A percentile compares a stretch with the other conserved stretches of the same genome.
Conservation (phyloP, 2,797 vertebrate genomes). For the Diplodus sargus region DNA sequence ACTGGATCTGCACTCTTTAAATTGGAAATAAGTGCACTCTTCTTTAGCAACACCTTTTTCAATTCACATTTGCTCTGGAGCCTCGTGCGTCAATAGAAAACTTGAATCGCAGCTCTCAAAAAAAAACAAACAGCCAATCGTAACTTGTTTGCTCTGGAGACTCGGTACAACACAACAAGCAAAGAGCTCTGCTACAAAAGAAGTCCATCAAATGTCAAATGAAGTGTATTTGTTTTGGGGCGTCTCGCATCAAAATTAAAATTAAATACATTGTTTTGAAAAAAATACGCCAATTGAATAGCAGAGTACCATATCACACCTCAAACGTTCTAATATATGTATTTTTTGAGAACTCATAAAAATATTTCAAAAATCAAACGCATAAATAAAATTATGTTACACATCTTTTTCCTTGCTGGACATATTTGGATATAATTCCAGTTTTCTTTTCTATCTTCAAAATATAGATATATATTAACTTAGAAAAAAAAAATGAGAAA, state of each 20-base stretch:
- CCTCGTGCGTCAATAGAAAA: conserved; percentile 62
- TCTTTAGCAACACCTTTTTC: conserved; percentile 84
- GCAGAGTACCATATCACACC: conserved; percentile 82
- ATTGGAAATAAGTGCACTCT: conserved; percentile 93
- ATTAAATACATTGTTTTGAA: conserved; percentile 71
- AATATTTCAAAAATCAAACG: conserved; percentile 79
- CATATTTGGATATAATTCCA: conserved; percentile 83
- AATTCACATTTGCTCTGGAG: conserved; percentile 76
- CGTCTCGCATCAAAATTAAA: conserved; percentile 69
- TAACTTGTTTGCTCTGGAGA: conserved; percentile 63
- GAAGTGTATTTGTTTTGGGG: conserved; percentile 65
- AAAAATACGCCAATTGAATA: conserved; percentile 81
- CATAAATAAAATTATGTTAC: conserved; percentile 84
- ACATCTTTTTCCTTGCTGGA: conserved; percentile 79
- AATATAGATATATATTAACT: conserved; percentile 85
- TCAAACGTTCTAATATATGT: conserved; percentile 79
- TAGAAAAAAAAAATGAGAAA: conserved; percentile 64
- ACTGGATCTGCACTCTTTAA: conserved; percentile 80
- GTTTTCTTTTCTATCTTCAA: conserved; percentile 83
- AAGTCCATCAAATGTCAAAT: conserved; percentile 63
- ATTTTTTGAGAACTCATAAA: conserved; percentile 80
- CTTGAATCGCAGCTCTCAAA: conserved; percentile 56
- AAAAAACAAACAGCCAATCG: conserved; percentile 69
- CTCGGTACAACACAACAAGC: conserved; percentile 50
- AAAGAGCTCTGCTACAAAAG: conserved; percentile 73